These are phyloP conservation scores for Clostera curtula DNA, from an alignment of 2,888 invertebrate species.

Conservation along the genomic window DNA sequence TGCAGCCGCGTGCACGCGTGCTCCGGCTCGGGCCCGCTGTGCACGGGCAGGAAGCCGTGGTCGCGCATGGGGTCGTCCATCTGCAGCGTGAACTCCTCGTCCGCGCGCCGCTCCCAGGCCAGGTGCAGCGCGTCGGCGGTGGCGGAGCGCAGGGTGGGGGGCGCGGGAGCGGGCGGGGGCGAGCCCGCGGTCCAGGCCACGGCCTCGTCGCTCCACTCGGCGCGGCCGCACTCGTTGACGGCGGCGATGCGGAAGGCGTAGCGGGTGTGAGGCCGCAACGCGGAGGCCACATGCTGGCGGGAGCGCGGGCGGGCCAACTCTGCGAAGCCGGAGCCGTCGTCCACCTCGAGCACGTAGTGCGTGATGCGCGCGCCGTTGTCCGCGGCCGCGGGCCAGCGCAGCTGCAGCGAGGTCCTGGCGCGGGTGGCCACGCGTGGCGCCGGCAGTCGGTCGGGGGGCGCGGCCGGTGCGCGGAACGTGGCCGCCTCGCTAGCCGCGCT, in stretches of 20 bases:
- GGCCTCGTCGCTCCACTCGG: constrained; percentile 80
- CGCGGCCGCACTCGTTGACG: constrained; percentile 86
- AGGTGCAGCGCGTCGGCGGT: constrained; percentile 79
- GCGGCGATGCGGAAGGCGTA: constrained; percentile 90
- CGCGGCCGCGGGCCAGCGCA: constrained; percentile 81
- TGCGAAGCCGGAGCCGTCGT: constrained; percentile 81
- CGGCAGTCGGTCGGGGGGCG: constrained; percentile 84
- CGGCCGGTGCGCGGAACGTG: constrained; percentile 86
- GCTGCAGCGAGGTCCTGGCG: constrained; percentile 80
- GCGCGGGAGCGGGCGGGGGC: constrained; percentile 84
- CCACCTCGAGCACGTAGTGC: constrained; percentile 86
- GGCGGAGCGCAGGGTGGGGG: constrained; percentile 81
- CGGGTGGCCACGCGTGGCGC: constrained; percentile 84
- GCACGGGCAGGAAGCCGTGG: constrained; percentile 86
- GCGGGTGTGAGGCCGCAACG: constrained; percentile 84
- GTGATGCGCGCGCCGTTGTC: constrained; percentile 88
- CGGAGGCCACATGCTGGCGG: constrained; percentile 83
- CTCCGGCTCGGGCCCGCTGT: constrained; percentile 83
- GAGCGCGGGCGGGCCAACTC: constrained; percentile 84
- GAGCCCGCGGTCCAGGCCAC: constrained; percentile 85
- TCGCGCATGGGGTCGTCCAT: constrained; percentile 82
- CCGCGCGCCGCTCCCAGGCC: constrained; percentile 85
- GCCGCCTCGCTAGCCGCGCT: constrained; percentile 86
- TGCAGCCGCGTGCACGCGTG: constrained; percentile 80
- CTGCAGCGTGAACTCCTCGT: constrained; percentile 88